A percentile compares a stretch with the other conserved stretches of the same genome.
Evolutionary conservation across 2,797 vertebrate species (phyloP).

Genomic region (Taenioides sp.): DNA sequence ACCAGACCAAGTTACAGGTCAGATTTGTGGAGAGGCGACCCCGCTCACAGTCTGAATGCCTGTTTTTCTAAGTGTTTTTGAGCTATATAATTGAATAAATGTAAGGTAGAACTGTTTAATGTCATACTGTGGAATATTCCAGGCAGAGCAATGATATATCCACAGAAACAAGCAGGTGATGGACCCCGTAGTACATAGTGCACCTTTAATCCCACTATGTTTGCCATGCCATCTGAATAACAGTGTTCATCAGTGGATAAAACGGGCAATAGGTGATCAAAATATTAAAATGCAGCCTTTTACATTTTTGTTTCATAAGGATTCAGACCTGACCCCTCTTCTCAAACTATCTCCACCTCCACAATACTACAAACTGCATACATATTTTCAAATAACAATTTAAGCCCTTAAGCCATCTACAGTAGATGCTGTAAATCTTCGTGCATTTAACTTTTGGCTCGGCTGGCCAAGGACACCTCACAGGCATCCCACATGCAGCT

Average conservation of each 20-base stretch:
- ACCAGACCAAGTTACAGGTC: too few relatives aligned
- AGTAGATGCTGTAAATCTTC: background rate
- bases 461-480: constrained; percentile 15
- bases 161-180: too few relatives aligned
- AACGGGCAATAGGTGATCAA: too few relatives aligned
- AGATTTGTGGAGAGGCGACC: too few relatives aligned
- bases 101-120: too few relatives aligned
- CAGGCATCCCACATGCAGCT: constrained; percentile 17
- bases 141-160: too few relatives aligned
- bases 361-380: background rate
- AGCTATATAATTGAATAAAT: too few relatives aligned
- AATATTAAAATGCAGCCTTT: background rate
- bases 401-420: background rate
- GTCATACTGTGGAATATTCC: too few relatives aligned
- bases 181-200: too few relatives aligned
- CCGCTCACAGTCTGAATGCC: too few relatives aligned
- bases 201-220: too few relatives aligned
- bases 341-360: background rate
- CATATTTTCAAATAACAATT: background rate
- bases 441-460: background rate
- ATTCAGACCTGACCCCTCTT: background rate
- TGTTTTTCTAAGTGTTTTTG: too few relatives aligned
- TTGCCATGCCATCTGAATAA: background rate
- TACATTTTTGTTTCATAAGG: background rate
- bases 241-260: background rate